Percentiles rank a stretch among this genome's conserved stretches.
phyloP scores from a whole-genome alignment of 2,797 vertebrate genomes.

The Remorina albescens region DNA sequence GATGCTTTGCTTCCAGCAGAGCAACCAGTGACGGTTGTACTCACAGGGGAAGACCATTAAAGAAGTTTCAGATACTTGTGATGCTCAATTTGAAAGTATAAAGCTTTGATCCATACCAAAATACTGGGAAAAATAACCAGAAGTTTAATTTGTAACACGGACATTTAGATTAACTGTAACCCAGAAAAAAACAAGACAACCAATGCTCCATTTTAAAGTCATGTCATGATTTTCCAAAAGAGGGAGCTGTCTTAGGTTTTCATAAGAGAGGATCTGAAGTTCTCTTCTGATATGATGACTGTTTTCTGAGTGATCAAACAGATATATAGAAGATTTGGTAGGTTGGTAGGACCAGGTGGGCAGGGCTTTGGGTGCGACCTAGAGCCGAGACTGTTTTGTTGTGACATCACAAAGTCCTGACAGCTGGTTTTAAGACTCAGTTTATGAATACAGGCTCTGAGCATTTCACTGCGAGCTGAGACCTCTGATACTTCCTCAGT shows the following conservation, averaged over 20 bases:
- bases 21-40: conserved; percentile 35
- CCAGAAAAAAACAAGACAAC: background rate
- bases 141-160: conserved; percentile 36
- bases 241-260: background rate
- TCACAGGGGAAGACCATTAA: conserved; percentile 43
- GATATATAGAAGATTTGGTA: no score
- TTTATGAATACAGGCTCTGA: no score
- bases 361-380: no score
- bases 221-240: background rate
- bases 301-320: no score
- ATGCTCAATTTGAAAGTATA: conserved; percentile 17
- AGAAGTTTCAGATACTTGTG: conserved; percentile 31
- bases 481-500: no score
- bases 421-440: no score
- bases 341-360: no score
- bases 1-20: conserved; percentile 24
- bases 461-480: no score
- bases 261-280: no score
- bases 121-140: conserved; percentile 1
- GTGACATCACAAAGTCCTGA: no score
- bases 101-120: conserved; percentile 32
- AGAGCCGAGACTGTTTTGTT: no score
- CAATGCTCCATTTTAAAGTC: background rate
- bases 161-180: conserved; percentile 26
- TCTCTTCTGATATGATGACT: no score